Evolutionary conservation across 37 sponge, comb jelly and placozoan genomes (phyloP), one percentile per base, ranked within the genome.

Genomic region (Petrosia ficiformis): DNA sequence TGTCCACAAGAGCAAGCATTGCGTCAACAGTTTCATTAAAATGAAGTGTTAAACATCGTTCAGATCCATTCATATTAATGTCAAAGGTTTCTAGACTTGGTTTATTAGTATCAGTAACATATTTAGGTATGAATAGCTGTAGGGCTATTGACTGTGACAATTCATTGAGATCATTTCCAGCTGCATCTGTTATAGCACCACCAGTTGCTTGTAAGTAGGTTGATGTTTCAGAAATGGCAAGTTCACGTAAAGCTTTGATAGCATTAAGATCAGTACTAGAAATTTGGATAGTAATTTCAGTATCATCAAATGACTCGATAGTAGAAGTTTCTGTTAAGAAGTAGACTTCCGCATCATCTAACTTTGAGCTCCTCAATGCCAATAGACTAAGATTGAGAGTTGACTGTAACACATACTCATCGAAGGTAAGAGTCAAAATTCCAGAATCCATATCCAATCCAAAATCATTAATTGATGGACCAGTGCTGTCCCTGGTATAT

Each of bases 401-500:
- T n/a, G 41, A 70, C 35, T 52, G 66, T 36, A 78, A 65, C 0
- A 87, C 71, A 77, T 74, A 86, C 44, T 90, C 91, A 79, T 60
- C 68, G 44, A 86, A 86, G 1, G 84, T 80, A 33, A 94, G 66
- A 21, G 81, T 39, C 0, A 94, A 28, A 16, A 76, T 37, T 34
- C 95, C 95, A 65, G 61, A 54, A 59, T 87, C 82, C 76, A 91
- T 59, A 57, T 91, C 76, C 37, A 95, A 65, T 10, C 75, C 76
- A 59, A 82, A 90, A 8, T 29, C 28, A 1, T 22, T 42, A 4
- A 91, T 77, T 31, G 67, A 68, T 42, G 95, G 95, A 42, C 73
- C 77, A 43, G 56, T 82, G 5, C 16, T 57, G 60, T 95, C 95
- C 16, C 76, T 68, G 44, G 75, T 75, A 42, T 66, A 88, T 2